Evolutionary conservation across 2,797 vertebrate genomes (phyloP), one percentile per base, ranked within the genome.

Genomic region (Falco naumanni): DNA sequence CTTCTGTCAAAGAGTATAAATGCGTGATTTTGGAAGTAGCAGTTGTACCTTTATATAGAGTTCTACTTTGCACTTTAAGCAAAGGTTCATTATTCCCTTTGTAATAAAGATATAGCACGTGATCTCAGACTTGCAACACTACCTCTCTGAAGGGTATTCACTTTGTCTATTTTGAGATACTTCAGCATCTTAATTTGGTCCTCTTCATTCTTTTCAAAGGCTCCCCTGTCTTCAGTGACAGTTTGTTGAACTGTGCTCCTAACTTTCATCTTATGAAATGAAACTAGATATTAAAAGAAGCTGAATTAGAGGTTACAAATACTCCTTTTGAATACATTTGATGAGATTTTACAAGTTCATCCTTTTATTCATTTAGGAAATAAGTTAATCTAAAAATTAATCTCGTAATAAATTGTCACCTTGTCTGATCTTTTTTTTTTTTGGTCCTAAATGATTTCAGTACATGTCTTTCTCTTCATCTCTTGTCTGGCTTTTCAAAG

Each of bases 131-230:
- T 54, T 64, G 48, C 37, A 84, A 19, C 33, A 21, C n/a, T 41
- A 10, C 13, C 13, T 75, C 24, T 70, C 54, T 86, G 76, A 83
- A 84, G 61, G 18, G 24, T 45, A 65, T 86, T 91, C 84, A 50
- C 11, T 80, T 24, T 33, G 22, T 68, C 54, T 92, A 5, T 82
- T 86, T 76, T 74, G 75, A 93, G 63, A 45, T 50, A 47, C n/a
- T 90, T 87, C 47, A 84, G n/a, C 13, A 57, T 80, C 60, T 95
- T 90, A 54, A 87, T 90, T 87, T 87, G 48, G 31, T 74, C 60
- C 7, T 47, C 37, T 89, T 84, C 28, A 11, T 56, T 54, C 34
- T 90, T 84, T 87, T 85, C 64, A 95, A 94, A 80, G 53, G 43
- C 48, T 83, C 2, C 20, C 21, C 48, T 90, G 68, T 84, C 34